Conservation (phyloP, 2,113 vertebrate species). For the Mustelus asterias region DNA sequence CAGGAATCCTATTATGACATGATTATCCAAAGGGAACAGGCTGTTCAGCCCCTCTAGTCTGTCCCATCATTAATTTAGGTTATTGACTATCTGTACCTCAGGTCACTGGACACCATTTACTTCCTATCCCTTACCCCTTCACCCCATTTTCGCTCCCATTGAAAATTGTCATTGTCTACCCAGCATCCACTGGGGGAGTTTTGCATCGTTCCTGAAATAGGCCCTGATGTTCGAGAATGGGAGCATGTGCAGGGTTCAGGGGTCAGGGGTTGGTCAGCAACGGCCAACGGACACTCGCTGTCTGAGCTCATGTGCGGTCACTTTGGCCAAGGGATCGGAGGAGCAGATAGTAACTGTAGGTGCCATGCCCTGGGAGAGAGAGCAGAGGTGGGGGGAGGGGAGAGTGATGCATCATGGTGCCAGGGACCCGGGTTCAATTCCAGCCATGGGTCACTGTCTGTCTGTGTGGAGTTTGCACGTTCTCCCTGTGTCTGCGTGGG, state of each 20-base stretch:
- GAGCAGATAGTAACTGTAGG: neutral
- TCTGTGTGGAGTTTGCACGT: too few relatives aligned
- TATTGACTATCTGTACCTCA: neutral
- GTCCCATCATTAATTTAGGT: neutral
- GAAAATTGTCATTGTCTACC: neutral
- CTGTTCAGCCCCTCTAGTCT: neutral
- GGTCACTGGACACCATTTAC: neutral
- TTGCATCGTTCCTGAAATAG: neutral
- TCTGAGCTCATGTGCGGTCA: neutral
- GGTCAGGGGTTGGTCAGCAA: neutral
- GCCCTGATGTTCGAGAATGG: neutral
- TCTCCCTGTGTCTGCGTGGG: too few relatives aligned
- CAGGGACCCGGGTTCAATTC: too few relatives aligned
- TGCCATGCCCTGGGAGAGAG: neutral
- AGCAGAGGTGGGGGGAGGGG: neutral
- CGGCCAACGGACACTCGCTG: neutral
- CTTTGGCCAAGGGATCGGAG: neutral
- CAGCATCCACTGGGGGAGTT: neutral
- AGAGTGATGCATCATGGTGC: too few relatives aligned
- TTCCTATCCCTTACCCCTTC: neutral
- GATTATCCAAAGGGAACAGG: neutral
- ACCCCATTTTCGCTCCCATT: neutral
- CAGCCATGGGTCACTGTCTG: too few relatives aligned
- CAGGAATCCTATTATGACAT: neutral
- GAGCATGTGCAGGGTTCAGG: neutral